Conservation (phyloP, 30 jellyfish, hydroid and myxozoan genomes). For the Aurelia aurita region DNA sequence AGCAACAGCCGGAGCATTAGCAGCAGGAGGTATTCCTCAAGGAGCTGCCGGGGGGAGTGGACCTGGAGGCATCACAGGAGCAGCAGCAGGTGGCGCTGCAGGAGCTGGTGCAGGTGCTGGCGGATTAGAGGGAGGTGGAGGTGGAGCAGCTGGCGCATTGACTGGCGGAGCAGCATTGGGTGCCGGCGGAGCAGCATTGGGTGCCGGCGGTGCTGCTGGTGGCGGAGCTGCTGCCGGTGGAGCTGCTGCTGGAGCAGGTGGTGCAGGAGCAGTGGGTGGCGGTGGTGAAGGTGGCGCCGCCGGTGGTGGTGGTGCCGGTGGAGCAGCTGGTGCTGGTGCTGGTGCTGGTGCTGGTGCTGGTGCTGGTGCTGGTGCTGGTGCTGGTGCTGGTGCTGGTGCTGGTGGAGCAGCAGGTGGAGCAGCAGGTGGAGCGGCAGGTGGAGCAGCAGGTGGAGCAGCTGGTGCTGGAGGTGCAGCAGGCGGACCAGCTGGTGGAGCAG, state of each 20-base stretch:
- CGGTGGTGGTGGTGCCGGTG: constrained; percentile 72
- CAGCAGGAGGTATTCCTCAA: constrained; percentile 74
- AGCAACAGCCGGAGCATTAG: constrained; percentile 73
- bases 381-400: constrained; percentile 65
- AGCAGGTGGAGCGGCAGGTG: constrained; percentile 38
- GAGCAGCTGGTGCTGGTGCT: constrained; percentile 73
- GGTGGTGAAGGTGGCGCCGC: constrained; percentile 75
- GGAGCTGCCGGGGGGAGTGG: constrained; percentile 80
- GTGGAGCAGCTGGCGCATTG: constrained; percentile 75
- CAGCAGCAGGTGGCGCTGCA: constrained; percentile 89
- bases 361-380: constrained; percentile 65
- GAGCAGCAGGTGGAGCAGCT: constrained; percentile 49
- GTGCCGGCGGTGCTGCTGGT: constrained; percentile 59
- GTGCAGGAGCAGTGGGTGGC: constrained; percentile 71
- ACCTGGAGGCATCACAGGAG: constrained; percentile 74
- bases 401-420: constrained; percentile 69
- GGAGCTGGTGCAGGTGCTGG: constrained; percentile 89
- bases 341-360: constrained; percentile 78
- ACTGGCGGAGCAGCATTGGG: constrained; percentile 78
- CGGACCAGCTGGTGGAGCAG: constrained; percentile 63
- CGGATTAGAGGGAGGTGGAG: constrained; percentile 79
- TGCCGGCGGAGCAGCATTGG: constrained; percentile 61
- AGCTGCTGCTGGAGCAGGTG: constrained; percentile 68
- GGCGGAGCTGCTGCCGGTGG: constrained; percentile 79
- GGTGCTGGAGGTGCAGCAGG: constrained; percentile 55